These are phyloP conservation scores for Corythoichthys haematopterus DNA, from an alignment of 2,113 vertebrate genomes.

Conservation along the genomic window DNA sequence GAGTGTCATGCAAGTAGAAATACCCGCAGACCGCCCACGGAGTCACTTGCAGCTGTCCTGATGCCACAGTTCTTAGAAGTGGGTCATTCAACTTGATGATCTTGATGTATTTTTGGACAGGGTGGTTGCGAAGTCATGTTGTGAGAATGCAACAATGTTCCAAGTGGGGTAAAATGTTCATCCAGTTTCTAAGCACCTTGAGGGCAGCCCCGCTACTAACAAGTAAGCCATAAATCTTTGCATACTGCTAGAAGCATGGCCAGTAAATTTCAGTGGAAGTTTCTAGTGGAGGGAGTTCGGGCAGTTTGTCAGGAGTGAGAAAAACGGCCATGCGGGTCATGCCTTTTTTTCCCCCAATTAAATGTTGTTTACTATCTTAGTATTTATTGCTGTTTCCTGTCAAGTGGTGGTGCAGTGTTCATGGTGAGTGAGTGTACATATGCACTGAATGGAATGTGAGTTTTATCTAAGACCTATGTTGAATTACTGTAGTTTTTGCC, in stretches of 20 bases:
- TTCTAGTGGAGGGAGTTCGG: constrained; percentile 1
- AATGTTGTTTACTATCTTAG: neutral
- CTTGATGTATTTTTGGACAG: constrained; percentile 32
- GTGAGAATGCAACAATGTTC: constrained; percentile 15
- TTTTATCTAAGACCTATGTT: neutral
- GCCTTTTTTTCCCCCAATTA: no score
- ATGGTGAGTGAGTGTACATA: neutral
- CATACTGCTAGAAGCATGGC: constrained; percentile 1
- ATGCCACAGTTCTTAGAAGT: constrained; percentile 25
- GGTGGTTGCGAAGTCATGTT: constrained; percentile 5
- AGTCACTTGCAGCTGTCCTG: constrained; percentile 23
- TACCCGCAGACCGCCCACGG: constrained; percentile 11
- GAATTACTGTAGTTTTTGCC: constrained; percentile 17
- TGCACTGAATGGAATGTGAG: neutral
- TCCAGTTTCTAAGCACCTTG: constrained; percentile 24
- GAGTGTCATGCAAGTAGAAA: constrained; percentile 5
- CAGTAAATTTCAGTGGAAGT: constrained; percentile 19
- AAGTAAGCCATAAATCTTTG: constrained; percentile 35
- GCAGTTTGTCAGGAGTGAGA: constrained; percentile 8
- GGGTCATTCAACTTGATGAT: constrained; percentile 27
- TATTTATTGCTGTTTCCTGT: constrained; percentile 1
- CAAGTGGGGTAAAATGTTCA: constrained; percentile 1
- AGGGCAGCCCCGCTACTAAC: constrained; percentile 20
- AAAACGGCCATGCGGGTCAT: neutral
- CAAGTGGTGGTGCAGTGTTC: constrained; percentile 5